Evolutionary conservation across 2,888 invertebrate species (phyloP).

Genomic region (Taphrorychus bicolor): DNA sequence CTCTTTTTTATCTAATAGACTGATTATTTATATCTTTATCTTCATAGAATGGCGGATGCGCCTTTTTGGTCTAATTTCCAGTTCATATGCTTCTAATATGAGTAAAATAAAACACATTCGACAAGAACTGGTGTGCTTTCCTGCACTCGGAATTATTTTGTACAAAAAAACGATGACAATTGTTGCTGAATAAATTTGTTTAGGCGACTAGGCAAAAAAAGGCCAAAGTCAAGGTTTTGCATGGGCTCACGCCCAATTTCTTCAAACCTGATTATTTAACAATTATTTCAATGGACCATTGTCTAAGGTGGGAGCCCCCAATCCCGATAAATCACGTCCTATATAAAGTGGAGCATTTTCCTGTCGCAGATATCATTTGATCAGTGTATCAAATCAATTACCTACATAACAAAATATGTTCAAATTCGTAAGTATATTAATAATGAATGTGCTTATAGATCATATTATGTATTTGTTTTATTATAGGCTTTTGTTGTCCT

Average conservation of each 20-base stretch:
- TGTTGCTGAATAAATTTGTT: no score
- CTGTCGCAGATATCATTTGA: background rate
- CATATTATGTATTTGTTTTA: no score
- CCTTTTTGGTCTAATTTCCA: no score
- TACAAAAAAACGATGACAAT: no score
- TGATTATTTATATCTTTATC: no score
- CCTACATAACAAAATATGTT: slow-evolving; percentile 6
- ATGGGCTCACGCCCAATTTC: background rate
- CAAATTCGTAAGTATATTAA: slow-evolving; percentile 10
- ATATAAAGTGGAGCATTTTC: background rate
- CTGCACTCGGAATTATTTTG: no score
- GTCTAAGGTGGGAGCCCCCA: background rate
- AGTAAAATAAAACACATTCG: no score
- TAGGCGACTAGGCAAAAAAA: background rate
- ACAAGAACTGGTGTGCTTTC: no score
- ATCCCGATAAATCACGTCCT: background rate
- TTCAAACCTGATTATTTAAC: background rate
- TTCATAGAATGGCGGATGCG: no score
- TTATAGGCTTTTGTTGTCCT: slow-evolving; percentile 23
- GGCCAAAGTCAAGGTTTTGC: background rate
- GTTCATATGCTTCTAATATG: no score
- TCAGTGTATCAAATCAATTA: background rate
- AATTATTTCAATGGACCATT: background rate
- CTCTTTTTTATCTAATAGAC: no score
- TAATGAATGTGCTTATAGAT: no score